Percentiles rank a stretch among this genome's conserved stretches.
Evolutionary conservation across 2,888 invertebrate species (phyloP).

Genomic region (Halocaridina rubra): DNA sequence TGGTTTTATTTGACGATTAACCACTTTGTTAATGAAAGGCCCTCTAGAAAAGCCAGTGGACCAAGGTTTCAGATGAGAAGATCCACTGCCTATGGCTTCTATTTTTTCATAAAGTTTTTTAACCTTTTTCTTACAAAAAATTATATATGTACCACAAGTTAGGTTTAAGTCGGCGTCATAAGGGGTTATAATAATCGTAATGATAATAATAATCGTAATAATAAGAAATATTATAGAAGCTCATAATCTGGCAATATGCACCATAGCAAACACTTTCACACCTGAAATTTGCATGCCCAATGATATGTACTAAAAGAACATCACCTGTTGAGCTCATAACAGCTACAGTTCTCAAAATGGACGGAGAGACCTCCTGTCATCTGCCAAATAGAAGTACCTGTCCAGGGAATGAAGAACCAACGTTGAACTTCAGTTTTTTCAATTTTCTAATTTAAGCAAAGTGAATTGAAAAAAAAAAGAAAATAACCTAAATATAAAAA

Average conservation of each 20-base stretch:
- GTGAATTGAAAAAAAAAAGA: too few relatives aligned
- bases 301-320: constrained; percentile 58
- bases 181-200: too few relatives aligned
- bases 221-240: too few relatives aligned
- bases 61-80: constrained; percentile 55
- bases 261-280: constrained; percentile 22
- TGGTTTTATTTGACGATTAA: constrained; percentile 13
- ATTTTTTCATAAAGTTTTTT: too few relatives aligned
- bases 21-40: constrained; percentile 20
- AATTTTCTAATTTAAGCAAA: too few relatives aligned
- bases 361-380: constrained; percentile 48
- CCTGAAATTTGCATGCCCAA: constrained; percentile 49
- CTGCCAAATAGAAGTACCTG: constrained; percentile 38
- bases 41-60: constrained; percentile 44
- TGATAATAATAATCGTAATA: too few relatives aligned
- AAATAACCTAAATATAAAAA: too few relatives aligned
- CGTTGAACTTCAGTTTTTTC: too few relatives aligned
- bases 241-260: too few relatives aligned
- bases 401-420: constrained; percentile 24
- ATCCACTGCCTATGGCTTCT: constrained; percentile 5
- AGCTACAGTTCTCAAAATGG: constrained; percentile 57
- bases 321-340: constrained; percentile 57
- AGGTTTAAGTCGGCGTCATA: too few relatives aligned
- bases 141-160: too few relatives aligned
- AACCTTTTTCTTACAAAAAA: too few relatives aligned